These are phyloP conservation scores for Cyaniris semiargus DNA, from an alignment of 2,888 invertebrate genomes.

Conservation along the genomic window DNA sequence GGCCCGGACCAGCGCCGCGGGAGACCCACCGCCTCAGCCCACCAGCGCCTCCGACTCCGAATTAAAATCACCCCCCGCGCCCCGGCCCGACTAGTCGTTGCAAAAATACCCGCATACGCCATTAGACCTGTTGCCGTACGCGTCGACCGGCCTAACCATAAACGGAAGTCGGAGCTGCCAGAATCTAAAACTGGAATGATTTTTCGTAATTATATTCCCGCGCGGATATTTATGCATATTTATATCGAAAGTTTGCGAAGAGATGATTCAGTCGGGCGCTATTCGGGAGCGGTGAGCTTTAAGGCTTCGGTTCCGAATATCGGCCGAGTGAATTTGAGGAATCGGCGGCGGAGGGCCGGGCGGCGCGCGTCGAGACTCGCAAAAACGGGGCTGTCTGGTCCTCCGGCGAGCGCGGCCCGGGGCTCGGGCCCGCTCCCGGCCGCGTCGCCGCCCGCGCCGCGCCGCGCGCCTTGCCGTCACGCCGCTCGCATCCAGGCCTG, in stretches of 20 bases:
- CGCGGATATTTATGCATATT: conserved; percentile 32
- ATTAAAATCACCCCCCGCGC: conserved; percentile 26
- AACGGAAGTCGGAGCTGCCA: background rate
- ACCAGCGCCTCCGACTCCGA: conserved; percentile 33
- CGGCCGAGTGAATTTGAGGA: conserved; percentile 62
- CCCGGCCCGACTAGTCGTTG: conserved; percentile 33
- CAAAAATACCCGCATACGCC: conserved; percentile 30
- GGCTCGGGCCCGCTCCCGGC: conserved; percentile 36
- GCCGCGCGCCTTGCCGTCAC: conserved; percentile 40
- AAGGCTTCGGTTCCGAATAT: conserved; percentile 71
- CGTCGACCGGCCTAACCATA: conserved; percentile 21
- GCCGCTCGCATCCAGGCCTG: conserved; percentile 29
- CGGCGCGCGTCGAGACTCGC: conserved; percentile 69
- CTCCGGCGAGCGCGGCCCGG: conserved; percentile 49
- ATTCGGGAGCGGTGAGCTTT: conserved; percentile 49
- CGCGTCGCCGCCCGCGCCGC: conserved; percentile 36
- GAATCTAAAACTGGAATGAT: conserved; percentile 30
- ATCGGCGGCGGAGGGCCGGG: conserved; percentile 57
- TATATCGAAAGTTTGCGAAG: conserved; percentile 14
- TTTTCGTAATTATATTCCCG: conserved; percentile 28
- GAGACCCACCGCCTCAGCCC: conserved; percentile 50
- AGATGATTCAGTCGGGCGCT: conserved; percentile 25
- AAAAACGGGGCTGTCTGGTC: conserved; percentile 69
- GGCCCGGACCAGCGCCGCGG: conserved; percentile 67
- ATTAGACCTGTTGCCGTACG: conserved; percentile 24